A percentile compares a stretch with the other conserved stretches of the same genome.
Conservation (phyloP, 2,113 vertebrate genomes). For the Struthio camelus region DNA sequence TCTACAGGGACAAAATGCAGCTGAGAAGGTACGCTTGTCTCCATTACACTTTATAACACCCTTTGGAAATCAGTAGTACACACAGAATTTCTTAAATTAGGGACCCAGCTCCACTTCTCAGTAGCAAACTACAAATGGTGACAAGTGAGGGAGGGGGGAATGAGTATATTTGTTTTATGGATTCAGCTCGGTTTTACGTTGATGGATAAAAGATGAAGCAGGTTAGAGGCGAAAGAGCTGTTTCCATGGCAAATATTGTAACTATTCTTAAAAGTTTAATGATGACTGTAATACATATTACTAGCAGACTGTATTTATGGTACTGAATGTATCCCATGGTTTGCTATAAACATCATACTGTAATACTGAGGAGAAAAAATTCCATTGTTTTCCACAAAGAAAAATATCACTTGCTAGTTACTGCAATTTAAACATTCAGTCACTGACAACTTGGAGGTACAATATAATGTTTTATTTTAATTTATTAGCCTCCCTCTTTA, state of each 20-base stretch:
- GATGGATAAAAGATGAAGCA: neutral
- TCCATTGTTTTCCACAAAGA: slow-evolving; percentile 52
- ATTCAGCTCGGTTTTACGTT: neutral
- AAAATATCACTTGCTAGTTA: slow-evolving; percentile 53
- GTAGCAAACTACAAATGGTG: neutral
- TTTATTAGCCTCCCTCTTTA: slow-evolving; percentile 31
- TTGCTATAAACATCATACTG: neutral
- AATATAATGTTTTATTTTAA: slow-evolving; percentile 57
- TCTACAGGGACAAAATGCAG: slow-evolving; percentile 25
- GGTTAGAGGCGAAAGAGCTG: neutral
- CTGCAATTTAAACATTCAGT: slow-evolving; percentile 58
- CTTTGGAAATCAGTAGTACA: neutral
- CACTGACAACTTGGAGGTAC: slow-evolving; percentile 51
- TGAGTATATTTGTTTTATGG: neutral
- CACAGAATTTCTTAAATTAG: neutral
- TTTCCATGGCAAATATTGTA: neutral
- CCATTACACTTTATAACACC: neutral
- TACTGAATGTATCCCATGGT: neutral
- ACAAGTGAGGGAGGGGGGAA: neutral
- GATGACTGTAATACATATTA: slow-evolving; percentile 28
- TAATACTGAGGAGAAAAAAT: slow-evolving; percentile 47
- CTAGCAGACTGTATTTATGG: slow-evolving; percentile 30
- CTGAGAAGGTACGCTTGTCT: neutral
- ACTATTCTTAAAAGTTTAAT: slow-evolving; percentile 49
- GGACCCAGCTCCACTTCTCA: neutral